Conservation (phyloP, 2,888 invertebrate species). For the Eretmocerus hayati region DNA sequence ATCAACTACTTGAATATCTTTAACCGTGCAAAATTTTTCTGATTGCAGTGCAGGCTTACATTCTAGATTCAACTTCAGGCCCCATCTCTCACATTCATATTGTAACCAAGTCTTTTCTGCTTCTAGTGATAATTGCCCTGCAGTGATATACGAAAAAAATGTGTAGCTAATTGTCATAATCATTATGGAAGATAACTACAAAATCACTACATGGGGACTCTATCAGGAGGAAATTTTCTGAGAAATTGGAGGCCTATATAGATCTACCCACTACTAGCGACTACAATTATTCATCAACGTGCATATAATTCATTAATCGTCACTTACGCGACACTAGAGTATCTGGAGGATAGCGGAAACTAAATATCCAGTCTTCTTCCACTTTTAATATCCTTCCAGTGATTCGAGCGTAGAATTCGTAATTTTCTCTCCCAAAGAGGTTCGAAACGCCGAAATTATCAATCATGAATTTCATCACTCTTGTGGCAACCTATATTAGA, state of each 20-base stretch:
- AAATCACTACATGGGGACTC: slow-evolving; percentile 14
- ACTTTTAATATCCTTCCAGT: slow-evolving; percentile 88
- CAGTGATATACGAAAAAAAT: slow-evolving; percentile 29
- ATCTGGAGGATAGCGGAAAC: slow-evolving; percentile 82
- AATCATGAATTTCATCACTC: slow-evolving; percentile 94
- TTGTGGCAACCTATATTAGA: slow-evolving; percentile 72
- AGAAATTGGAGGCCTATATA: slow-evolving; percentile 10
- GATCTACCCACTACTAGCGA: background rate
- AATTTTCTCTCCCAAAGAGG: slow-evolving; percentile 89
- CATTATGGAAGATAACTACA: background rate
- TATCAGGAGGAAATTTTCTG: slow-evolving; percentile 2
- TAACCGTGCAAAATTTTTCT: slow-evolving; percentile 15
- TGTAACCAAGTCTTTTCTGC: slow-evolving; percentile 86
- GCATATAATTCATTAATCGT: background rate
- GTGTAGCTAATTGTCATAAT: slow-evolving; percentile 16
- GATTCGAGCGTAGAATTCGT: slow-evolving; percentile 91
- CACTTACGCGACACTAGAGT: slow-evolving; percentile 51
- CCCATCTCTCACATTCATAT: slow-evolving; percentile 85
- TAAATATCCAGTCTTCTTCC: slow-evolving; percentile 93
- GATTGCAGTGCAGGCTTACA: slow-evolving; percentile 50
- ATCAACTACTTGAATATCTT: background rate
- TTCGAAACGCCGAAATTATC: slow-evolving; percentile 95
- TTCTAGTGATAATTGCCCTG: slow-evolving; percentile 80
- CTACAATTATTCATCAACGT: background rate
- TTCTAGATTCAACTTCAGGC: slow-evolving; percentile 73